A percentile compares a stretch with the other conserved stretches of the same genome.
Conservation (phyloP, 1,140 invertebrate species). For the Drosophila funebris region DNA sequence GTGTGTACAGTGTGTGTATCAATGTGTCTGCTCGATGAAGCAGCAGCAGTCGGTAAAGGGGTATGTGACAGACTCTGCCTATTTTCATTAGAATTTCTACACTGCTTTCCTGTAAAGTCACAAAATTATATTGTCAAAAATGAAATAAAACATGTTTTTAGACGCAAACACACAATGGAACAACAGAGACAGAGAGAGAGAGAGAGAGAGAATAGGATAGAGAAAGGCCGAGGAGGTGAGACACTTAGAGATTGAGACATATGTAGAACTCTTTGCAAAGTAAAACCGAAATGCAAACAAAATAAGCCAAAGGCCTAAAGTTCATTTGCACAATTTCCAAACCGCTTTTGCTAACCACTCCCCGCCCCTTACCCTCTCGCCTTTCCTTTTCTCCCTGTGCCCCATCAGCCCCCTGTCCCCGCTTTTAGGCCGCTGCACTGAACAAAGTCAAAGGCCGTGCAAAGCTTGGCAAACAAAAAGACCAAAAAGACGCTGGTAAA, state of each 20-base stretch:
- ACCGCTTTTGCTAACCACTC: constrained; percentile 19
- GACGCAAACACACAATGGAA: constrained; percentile 25
- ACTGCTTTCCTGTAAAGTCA: constrained; percentile 63
- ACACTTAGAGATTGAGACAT: constrained; percentile 7
- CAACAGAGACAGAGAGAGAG: background rate
- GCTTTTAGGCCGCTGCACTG: background rate
- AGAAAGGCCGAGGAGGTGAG: background rate
- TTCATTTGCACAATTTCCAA: constrained; percentile 80
- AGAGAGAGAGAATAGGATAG: background rate
- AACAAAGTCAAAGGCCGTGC: constrained; percentile 73
- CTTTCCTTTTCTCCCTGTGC: background rate
- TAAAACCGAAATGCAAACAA: constrained; percentile 78
- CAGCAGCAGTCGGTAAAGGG: background rate
- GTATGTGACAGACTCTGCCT: constrained; percentile 27
- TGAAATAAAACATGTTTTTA: constrained; percentile 76
- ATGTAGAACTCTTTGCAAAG: constrained; percentile 25
- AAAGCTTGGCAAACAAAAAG: constrained; percentile 73
- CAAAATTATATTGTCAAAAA: constrained; percentile 80
- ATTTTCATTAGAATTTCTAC: constrained; percentile 74
- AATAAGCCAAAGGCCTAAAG: constrained; percentile 80
- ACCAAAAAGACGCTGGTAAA: constrained; percentile 80
- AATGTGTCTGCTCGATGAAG: constrained; percentile 7
- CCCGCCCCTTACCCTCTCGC: background rate
- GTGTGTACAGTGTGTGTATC: background rate
- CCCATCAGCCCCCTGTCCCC: background rate